Conservation (phyloP, 2,113 vertebrate genomes). For the Actenoides lindsayi region DNA sequence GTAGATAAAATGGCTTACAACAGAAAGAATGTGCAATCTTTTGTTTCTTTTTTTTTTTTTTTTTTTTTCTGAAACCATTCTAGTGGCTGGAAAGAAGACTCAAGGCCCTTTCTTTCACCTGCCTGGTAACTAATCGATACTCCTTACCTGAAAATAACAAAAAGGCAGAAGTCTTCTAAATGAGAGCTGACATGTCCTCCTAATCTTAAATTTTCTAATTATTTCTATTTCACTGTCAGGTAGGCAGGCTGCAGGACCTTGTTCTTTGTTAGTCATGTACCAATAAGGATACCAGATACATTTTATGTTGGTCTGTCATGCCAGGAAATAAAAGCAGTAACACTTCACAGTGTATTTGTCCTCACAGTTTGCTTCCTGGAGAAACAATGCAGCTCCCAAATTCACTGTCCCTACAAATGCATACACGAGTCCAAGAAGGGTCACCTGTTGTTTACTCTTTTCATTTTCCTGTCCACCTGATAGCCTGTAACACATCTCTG, state of each 20-base stretch:
- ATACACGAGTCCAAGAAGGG: neutral
- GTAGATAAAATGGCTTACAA: neutral
- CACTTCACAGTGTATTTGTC: neutral
- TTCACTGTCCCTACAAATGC: fast-evolving
- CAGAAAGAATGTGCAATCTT: neutral
- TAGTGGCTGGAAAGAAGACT: neutral
- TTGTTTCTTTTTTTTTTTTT: neutral
- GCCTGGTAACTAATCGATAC: neutral
- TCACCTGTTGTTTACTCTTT: neutral
- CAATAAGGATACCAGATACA: neutral
- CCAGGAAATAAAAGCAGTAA: neutral
- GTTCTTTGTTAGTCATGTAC: neutral
- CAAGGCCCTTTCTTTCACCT: neutral
- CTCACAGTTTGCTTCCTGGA: neutral
- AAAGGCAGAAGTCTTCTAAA: neutral
- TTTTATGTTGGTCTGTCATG: neutral
- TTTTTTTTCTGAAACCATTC: neutral
- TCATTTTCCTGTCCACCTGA: neutral
- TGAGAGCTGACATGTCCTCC: neutral
- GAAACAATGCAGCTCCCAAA: neutral
- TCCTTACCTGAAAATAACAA: neutral
- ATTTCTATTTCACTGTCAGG: neutral
- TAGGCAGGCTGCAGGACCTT: neutral
- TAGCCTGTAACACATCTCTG: neutral
- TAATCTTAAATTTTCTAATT: neutral